Percentiles rank a stretch among this genome's conserved stretches.
Evolutionary conservation across 2,113 vertebrate species (phyloP).

Genomic region (Steatornis caripensis): DNA sequence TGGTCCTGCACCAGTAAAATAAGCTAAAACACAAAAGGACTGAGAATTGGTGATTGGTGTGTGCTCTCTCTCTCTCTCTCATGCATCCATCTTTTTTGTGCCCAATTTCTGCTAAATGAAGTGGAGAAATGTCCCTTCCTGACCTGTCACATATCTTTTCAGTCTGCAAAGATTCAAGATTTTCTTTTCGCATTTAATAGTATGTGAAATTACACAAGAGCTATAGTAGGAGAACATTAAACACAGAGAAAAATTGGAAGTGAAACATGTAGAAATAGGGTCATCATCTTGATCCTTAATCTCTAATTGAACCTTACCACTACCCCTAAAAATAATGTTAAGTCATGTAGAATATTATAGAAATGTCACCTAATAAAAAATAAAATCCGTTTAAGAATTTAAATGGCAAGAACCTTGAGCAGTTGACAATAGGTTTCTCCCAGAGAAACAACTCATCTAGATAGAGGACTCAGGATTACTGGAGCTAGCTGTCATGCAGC

Average conservation of each 20-base stretch:
- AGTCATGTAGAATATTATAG: conserved; percentile 32
- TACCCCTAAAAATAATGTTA: conserved; percentile 27
- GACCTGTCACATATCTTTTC: neutral
- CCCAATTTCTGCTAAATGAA: neutral
- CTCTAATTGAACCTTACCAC: neutral
- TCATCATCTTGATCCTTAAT: neutral
- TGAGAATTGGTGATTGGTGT: neutral
- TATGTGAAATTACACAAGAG: neutral
- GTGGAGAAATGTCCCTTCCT: neutral
- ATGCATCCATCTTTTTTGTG: neutral
- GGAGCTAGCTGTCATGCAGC: conserved; percentile 31
- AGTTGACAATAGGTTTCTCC: conserved; percentile 11
- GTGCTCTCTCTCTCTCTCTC: too few species aligned
- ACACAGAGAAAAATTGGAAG: neutral
- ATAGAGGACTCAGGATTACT: conserved; percentile 41
- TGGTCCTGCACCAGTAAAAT: neutral
- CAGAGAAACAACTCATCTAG: conserved; percentile 39
- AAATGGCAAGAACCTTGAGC: conserved; percentile 38
- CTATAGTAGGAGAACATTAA: neutral
- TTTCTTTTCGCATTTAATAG: neutral
- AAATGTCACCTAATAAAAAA: conserved; percentile 46
- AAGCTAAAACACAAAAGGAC: neutral
- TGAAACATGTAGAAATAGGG: neutral
- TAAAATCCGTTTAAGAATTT: conserved; percentile 39
- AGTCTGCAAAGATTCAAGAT: neutral